Evolutionary conservation across 2,888 invertebrate species (phyloP).

Genomic region (Petrolisthes cinctipes): DNA sequence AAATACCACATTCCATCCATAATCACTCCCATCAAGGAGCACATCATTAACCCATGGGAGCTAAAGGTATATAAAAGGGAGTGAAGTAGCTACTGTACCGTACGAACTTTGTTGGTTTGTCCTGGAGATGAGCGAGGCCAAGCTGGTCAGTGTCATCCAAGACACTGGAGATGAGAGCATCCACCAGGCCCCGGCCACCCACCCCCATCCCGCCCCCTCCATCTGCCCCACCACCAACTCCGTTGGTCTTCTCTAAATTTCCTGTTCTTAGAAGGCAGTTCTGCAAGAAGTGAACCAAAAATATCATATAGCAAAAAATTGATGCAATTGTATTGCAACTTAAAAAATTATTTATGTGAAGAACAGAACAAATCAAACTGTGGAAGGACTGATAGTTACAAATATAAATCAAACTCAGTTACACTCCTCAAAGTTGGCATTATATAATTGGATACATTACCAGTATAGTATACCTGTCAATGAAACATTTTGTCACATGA

Average conservation of each 20-base stretch:
- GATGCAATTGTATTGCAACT: neutral
- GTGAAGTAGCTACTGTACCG: neutral
- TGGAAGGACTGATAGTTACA: too few relatives aligned
- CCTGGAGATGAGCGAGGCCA: conserved; percentile 60
- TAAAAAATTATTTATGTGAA: neutral
- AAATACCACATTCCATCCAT: too few relatives aligned
- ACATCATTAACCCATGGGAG: too few relatives aligned
- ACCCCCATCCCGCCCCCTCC: conserved; percentile 34
- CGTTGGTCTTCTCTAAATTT: conserved; percentile 49
- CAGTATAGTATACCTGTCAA: too few relatives aligned
- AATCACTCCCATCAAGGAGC: too few relatives aligned
- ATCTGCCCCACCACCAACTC: conserved; percentile 43
- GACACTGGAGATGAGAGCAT: conserved; percentile 62
- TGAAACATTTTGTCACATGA: too few relatives aligned
- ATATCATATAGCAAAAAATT: neutral
- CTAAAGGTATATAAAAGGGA: neutral
- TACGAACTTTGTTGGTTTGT: conserved; percentile 53
- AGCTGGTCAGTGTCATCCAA: conserved; percentile 62
- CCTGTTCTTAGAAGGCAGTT: conserved; percentile 54
- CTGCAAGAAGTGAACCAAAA: conserved; percentile 11
- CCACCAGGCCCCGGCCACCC: conserved; percentile 51
- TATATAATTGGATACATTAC: too few relatives aligned
- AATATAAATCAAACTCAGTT: too few relatives aligned
- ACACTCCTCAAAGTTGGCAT: too few relatives aligned
- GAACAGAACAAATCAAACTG: too few relatives aligned